Percentiles rank a stretch among this genome's conserved stretches.
Conservation (phyloP, 2,888 invertebrate species). For the Vannuccia rotundouncinata region DNA sequence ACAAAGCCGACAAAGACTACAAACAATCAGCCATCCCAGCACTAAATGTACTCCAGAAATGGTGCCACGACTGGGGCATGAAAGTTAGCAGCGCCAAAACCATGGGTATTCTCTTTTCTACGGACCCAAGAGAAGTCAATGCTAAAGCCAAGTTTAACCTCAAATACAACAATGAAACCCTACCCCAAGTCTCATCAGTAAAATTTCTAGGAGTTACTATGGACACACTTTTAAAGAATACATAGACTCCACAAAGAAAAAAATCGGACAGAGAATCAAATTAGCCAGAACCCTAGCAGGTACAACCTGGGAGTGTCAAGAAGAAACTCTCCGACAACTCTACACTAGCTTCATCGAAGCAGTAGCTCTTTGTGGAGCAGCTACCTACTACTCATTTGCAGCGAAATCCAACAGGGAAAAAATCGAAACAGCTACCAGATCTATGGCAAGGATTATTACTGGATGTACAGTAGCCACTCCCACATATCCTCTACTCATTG, state of each 20-base stretch:
- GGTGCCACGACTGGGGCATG: not conserved
- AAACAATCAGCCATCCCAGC: not conserved
- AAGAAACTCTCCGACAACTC: not conserved
- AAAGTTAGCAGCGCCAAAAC: not conserved
- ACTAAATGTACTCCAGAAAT: not conserved
- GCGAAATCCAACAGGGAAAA: not conserved
- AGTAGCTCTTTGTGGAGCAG: not conserved
- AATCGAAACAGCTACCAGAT: not conserved
- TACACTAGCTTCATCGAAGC: not conserved
- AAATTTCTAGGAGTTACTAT: conserved; percentile 19
- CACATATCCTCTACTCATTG: not conserved
- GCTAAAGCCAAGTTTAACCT: conserved; percentile 10
- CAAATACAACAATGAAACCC: not conserved
- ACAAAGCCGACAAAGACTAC: not conserved
- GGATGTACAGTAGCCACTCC: not conserved
- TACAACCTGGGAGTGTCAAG: not conserved
- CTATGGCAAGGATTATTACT: conserved; percentile 2
- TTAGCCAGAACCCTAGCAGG: not conserved
- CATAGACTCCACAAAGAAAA: not conserved
- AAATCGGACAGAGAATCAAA: not conserved
- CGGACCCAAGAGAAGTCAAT: not conserved
- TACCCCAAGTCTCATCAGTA: not conserved
- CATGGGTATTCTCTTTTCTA: not conserved
- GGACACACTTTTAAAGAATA: not conserved
- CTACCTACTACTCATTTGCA: not conserved